Percentiles rank a stretch among this genome's conserved stretches.
phyloP scores from a whole-genome alignment of 2,797 vertebrate species.

The Tauraco hartlaubi region DNA sequence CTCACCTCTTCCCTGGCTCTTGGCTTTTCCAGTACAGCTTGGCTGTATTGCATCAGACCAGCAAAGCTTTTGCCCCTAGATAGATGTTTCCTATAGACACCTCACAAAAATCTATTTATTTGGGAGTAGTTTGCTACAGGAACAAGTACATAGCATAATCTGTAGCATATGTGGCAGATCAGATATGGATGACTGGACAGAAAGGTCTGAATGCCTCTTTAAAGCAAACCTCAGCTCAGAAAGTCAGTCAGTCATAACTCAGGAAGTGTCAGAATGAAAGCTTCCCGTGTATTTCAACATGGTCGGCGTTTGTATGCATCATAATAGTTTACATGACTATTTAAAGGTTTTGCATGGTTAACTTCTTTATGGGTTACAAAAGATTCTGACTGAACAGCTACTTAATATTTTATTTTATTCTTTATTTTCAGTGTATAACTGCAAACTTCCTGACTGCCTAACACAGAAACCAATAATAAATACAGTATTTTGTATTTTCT shows the following conservation, averaged over 20 bases:
- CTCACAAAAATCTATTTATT: background rate
- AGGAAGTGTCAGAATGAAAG: background rate
- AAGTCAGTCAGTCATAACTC: background rate
- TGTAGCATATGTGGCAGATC: background rate
- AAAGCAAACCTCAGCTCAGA: background rate
- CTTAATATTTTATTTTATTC: background rate
- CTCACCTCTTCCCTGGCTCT: background rate
- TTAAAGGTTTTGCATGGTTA: background rate
- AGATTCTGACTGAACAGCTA: background rate
- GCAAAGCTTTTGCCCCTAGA: background rate
- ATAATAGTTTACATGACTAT: background rate
- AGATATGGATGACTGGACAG: background rate
- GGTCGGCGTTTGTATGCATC: background rate
- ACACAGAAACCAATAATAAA: background rate
- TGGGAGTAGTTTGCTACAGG: background rate
- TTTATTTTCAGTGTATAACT: background rate
- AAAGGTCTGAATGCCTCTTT: background rate
- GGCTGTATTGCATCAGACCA: background rate
- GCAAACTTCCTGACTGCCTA: background rate
- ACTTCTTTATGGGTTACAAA: background rate
- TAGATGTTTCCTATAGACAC: background rate
- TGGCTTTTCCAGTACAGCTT: accelerated
- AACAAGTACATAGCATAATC: background rate
- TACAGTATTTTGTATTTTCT: background rate
- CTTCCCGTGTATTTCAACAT: background rate